Conservation (phyloP, 2,797 vertebrate species). For the Varecia variegata region DNA sequence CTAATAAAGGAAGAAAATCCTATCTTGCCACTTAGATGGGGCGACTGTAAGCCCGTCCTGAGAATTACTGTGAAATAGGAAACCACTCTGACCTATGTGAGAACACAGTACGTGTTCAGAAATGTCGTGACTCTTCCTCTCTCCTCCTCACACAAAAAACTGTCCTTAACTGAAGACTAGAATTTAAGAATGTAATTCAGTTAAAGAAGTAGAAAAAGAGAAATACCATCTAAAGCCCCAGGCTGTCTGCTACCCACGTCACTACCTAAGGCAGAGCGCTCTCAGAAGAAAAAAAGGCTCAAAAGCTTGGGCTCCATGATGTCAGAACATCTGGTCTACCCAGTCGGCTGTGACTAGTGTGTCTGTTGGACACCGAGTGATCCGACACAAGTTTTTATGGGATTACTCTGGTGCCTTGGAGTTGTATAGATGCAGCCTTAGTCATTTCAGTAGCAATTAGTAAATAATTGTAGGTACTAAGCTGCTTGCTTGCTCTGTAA, state of each 20-base stretch:
- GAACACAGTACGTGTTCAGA: fast-evolving
- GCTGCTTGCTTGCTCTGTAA: background rate
- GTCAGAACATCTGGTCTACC: constrained; percentile 33
- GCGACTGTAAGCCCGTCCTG: fast-evolving
- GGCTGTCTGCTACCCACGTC: fast-evolving
- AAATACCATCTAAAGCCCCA: background rate
- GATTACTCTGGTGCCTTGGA: background rate
- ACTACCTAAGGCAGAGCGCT: background rate
- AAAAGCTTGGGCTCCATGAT: background rate
- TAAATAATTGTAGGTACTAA: background rate
- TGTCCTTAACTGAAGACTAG: background rate
- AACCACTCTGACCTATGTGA: fast-evolving
- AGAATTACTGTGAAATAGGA: fast-evolving
- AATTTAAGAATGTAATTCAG: background rate
- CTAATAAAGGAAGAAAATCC: background rate
- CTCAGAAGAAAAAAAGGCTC: background rate
- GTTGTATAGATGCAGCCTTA: background rate
- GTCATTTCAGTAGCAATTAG: constrained; percentile 28
- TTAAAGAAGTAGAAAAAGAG: background rate
- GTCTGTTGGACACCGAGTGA: background rate
- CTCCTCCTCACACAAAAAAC: background rate
- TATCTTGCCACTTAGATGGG: fast-evolving
- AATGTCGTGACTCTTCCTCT: fast-evolving
- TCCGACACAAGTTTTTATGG: background rate
- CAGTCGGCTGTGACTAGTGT: background rate